Evolutionary conservation across 1,140 invertebrate genomes (phyloP).

Genomic region (Formica exsecta): DNA sequence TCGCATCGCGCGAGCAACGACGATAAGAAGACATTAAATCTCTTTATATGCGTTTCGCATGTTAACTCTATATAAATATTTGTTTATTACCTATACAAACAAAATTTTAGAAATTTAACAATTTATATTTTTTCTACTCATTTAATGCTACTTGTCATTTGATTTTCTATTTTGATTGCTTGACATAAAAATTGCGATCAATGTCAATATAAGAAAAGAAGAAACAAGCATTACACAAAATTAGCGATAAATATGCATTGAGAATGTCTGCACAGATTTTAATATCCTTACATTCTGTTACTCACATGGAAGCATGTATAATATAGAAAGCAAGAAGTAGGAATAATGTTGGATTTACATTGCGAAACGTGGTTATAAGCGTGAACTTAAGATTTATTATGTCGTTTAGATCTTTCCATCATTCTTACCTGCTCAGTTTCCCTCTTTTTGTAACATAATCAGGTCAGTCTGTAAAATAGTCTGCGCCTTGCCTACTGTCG

Average conservation of each 20-base stretch:
- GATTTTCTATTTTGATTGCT: not conserved
- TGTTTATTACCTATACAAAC: not conserved
- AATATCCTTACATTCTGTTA: not conserved
- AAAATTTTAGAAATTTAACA: not conserved
- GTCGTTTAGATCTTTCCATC: slow-evolving; percentile 22
- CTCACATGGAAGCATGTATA: not conserved
- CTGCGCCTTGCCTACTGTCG: not conserved
- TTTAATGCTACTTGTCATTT: not conserved
- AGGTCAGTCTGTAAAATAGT: slow-evolving; percentile 53
- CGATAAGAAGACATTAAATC: slow-evolving; percentile 25
- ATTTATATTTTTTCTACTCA: not conserved
- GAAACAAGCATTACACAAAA: not conserved
- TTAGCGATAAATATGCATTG: not conserved
- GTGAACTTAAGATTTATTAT: slow-evolving; percentile 4
- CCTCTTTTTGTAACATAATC: slow-evolving; percentile 60
- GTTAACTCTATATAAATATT: not conserved
- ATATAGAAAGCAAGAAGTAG: not conserved
- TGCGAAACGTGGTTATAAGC: slow-evolving; percentile 7
- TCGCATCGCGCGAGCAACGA: not conserved
- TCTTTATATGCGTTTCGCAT: not conserved
- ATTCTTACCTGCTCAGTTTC: slow-evolving; percentile 9
- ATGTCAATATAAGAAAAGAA: not conserved
- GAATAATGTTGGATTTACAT: not conserved
- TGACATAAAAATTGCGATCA: not conserved
- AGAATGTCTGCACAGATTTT: not conserved